phyloP scores from a whole-genome alignment of 1,140 invertebrate genomes.

The Eumeta japonica region DNA sequence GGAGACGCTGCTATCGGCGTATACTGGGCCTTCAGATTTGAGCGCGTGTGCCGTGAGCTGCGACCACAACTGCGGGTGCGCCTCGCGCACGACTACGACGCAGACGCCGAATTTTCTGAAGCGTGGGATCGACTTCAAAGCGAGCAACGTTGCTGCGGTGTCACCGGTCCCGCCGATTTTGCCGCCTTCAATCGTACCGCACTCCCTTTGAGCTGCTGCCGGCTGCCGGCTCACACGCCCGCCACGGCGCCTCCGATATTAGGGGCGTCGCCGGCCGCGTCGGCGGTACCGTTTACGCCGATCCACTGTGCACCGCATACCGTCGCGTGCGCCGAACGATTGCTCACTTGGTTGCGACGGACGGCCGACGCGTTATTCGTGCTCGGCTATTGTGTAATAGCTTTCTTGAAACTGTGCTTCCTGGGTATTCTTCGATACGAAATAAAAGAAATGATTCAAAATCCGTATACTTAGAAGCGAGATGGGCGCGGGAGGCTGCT shows the following conservation, averaged over 20 bases:
- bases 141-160: slow-evolving; percentile 77
- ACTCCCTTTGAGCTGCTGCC: slow-evolving; percentile 59
- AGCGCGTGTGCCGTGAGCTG: slow-evolving; percentile 71
- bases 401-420: slow-evolving; percentile 87
- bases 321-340: slow-evolving; percentile 68
- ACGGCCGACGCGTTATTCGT: slow-evolving; percentile 81
- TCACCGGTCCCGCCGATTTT: slow-evolving; percentile 69
- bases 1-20: slow-evolving; percentile 82
- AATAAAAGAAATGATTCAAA: slow-evolving; percentile 88
- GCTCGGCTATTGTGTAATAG: slow-evolving; percentile 84
- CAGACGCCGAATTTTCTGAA: slow-evolving; percentile 69
- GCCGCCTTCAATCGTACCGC: slow-evolving; percentile 41
- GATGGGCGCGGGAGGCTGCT: slow-evolving; percentile 46
- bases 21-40: slow-evolving; percentile 84
- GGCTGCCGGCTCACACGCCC: slow-evolving; percentile 41
- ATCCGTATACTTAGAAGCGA: slow-evolving; percentile 66
- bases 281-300: slow-evolving; percentile 49
- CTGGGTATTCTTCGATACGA: slow-evolving; percentile 82
- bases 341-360: slow-evolving; percentile 72
- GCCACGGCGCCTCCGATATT: slow-evolving; percentile 59
- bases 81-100: slow-evolving; percentile 67
- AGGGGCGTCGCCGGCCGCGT: slow-evolving; percentile 64
- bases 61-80: slow-evolving; percentile 64
- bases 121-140: slow-evolving; percentile 80
- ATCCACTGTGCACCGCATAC: slow-evolving; percentile 43